Evolutionary conservation across 1,140 invertebrate species (phyloP), one percentile per base, ranked within the genome.

Genomic region (Drosophila sp.): DNA sequence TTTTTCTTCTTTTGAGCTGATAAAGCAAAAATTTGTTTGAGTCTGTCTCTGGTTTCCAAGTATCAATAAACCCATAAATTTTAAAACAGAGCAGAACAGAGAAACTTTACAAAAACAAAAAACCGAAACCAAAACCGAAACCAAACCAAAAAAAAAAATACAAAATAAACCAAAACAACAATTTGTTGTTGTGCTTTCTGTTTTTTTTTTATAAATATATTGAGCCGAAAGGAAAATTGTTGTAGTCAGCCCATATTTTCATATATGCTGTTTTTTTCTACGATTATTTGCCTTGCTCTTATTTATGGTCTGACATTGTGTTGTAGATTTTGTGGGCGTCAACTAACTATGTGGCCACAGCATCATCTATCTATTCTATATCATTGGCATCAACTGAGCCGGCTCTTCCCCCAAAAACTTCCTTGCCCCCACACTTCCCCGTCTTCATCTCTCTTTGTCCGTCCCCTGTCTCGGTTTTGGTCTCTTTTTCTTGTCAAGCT

Each of bases 11-110:
- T 58, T 64, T 55, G 25, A 30, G 73, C 73, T 76, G 73, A 76
- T 76, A 76, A 70, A 76, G 73, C 73, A 76, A 76, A 70, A 50
- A 50, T 75, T 75, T 74, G 57, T 60, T 56, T 40, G 41, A 55
- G 35, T 38, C 60, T n/a, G 50, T 35, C 40, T 47, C 60, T 62
- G 10, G 56, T 58, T 58, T 40, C 71, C 30, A 67, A 58, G 73
- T 76, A 76, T 76, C 73, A 76, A 76, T 76, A 76, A 76, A 70
- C 72, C 73, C 73, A 76, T 76, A 76, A 76, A 76, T 76, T 76
- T 35, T 64, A 56, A 72, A 70, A 70, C 44, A 50, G 44, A 50
- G 44, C 44, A 50, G 23, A 50, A 50, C 23, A 7, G 44, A 27
- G 44, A 50, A 50, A 50, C 44, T 47, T 47, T 47, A 47, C 35